Evolutionary conservation across 2,797 vertebrate genomes (phyloP), one percentile per base, ranked within the genome.

Genomic region (Furcifer pardalis): DNA sequence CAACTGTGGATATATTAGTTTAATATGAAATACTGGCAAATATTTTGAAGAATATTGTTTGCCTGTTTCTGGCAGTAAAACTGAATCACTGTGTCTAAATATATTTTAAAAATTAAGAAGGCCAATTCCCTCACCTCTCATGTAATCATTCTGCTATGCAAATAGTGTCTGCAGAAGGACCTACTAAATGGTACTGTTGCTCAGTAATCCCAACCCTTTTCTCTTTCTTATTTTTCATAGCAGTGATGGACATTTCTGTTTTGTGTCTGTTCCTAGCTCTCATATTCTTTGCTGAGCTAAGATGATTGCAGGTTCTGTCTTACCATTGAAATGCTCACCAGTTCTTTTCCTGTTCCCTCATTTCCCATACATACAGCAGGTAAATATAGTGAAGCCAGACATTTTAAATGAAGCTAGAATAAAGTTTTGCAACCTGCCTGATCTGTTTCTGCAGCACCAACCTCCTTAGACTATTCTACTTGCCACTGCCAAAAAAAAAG

Each of bases 21-120:
- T 60, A 4, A 81, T 23, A 3, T 13, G 52, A 73, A 81, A 72
- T 15, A 42, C 19, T 80, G 42, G 37, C 4, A 37, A 59, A 59
- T 68, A 81, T 81, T 59, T 56, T 80, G 32, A 80, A 42, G 15
- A 37, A 59, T 8, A 42, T 78, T 78, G 17, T 60, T 81, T 81
- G 13, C 1, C 52, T 42, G 1, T 59, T 19, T 5, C 30, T 60
- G 12, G 25, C 25, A 42, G 37, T 5, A 72, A 17, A 59, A 42
- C 2, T n/a, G 35, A 52, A 59, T 30, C 60, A 81, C 30, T 30
- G n/a, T 42, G 4, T 42, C 52, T 52, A 71, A 81, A 60, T 72
- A n/a, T 60, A 27, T 37, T 56, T n/a, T n/a, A 42, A 17, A 71
- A 7, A 72, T 59, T 59, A 10, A 21, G 66, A 59, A 4, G 4